Conservation (phyloP, 2,888 invertebrate genomes). For the Pomacea canaliculata region DNA sequence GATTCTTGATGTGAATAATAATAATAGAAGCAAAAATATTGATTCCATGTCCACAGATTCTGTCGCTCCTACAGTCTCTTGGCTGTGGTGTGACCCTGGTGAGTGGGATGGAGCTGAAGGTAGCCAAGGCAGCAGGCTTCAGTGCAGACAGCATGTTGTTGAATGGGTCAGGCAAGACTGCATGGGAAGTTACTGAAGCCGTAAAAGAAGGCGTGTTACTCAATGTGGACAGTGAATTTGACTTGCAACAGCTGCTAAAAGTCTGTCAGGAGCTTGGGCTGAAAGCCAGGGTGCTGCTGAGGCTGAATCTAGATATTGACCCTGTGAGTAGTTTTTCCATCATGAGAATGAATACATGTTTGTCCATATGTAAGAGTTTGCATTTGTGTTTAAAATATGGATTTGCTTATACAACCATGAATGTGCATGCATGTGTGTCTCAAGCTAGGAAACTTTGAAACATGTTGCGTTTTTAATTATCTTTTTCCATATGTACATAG, state of each 20-base stretch:
- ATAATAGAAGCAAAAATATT: neutral
- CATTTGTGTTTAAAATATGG: too few species aligned
- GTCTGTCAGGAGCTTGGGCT: conserved; percentile 42
- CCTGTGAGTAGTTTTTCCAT: conserved; percentile 40
- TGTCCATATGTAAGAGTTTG: too few species aligned
- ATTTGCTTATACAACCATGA: neutral
- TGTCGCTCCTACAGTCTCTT: conserved; percentile 52
- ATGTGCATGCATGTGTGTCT: too few species aligned
- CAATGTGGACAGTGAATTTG: conserved; percentile 70
- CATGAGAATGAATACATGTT: too few species aligned
- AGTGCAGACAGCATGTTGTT: conserved; percentile 59
- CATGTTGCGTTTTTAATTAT: too few species aligned
- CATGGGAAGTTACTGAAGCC: conserved; percentile 68
- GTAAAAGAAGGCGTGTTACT: conserved; percentile 63
- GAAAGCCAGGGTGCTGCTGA: conserved; percentile 60
- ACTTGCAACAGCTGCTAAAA: conserved; percentile 61
- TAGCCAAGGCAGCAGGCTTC: conserved; percentile 67
- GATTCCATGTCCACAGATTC: conserved; percentile 39
- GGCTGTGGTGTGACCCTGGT: conserved; percentile 60
- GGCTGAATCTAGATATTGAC: conserved; percentile 66
- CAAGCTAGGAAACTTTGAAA: too few species aligned
- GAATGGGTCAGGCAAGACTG: conserved; percentile 68
- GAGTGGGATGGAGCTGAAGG: conserved; percentile 68
- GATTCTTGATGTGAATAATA: neutral
- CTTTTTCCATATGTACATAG: too few species aligned